Conservation (phyloP, 2,797 vertebrate species). For the Gambusia yucatana region DNA sequence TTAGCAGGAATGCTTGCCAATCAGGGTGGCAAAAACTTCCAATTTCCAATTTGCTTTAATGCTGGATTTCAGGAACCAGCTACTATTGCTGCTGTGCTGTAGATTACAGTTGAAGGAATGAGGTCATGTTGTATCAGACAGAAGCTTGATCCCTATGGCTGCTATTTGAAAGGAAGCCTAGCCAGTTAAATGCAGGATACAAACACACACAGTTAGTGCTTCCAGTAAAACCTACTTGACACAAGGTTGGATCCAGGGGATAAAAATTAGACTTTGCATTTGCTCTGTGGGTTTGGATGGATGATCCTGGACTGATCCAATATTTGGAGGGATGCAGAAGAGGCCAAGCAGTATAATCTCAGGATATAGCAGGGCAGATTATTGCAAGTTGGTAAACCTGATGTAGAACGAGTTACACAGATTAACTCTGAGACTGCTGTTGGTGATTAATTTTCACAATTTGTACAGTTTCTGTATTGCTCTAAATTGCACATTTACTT, state of each 20-base stretch:
- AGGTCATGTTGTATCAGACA: slow-evolving; percentile 71
- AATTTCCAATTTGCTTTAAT: slow-evolving; percentile 59
- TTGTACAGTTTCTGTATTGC: not conserved
- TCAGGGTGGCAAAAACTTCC: slow-evolving; percentile 32
- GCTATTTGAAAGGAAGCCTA: slow-evolving; percentile 60
- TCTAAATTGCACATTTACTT: slow-evolving; percentile 6
- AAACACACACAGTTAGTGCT: slow-evolving; percentile 46
- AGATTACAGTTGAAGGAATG: slow-evolving; percentile 77
- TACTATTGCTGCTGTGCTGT: slow-evolving; percentile 51
- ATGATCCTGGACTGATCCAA: slow-evolving; percentile 78
- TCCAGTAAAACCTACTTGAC: slow-evolving; percentile 70
- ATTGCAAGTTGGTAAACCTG: slow-evolving; percentile 63
- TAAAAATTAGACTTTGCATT: slow-evolving; percentile 68
- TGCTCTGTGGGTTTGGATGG: slow-evolving; percentile 50
- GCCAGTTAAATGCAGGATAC: slow-evolving; percentile 58
- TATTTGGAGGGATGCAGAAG: slow-evolving; percentile 69
- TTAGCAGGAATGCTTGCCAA: slow-evolving; percentile 31
- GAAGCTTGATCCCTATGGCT: slow-evolving; percentile 58
- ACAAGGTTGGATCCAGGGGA: slow-evolving; percentile 61
- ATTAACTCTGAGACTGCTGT: slow-evolving; percentile 54
- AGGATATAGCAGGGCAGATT: slow-evolving; percentile 67
- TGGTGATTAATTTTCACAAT: slow-evolving; percentile 12
- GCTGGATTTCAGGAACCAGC: slow-evolving; percentile 67
- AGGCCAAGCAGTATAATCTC: slow-evolving; percentile 67
- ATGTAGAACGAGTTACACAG: slow-evolving; percentile 57